A percentile compares a stretch with the other conserved stretches of the same genome.
Evolutionary conservation across 2,797 vertebrate genomes (phyloP).

Genomic region (Enteromius fasciolatus): DNA sequence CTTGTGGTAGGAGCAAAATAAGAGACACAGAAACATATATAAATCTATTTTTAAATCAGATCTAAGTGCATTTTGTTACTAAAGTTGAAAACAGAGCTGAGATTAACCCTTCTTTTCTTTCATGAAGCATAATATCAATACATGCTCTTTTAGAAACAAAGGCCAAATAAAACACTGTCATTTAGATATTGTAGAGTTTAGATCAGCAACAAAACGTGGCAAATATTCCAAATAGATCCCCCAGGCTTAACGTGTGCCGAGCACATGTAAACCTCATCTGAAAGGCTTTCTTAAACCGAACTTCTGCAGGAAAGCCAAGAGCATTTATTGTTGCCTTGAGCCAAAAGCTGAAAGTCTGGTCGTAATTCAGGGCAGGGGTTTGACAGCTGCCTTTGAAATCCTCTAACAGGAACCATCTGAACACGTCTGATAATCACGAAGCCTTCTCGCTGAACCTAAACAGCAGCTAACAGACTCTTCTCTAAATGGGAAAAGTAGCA

Average conservation of each 20-base stretch:
- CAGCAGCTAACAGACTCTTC: not conserved
- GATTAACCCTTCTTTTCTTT: not conserved
- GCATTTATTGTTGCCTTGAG: not conserved
- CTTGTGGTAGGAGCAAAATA: not conserved
- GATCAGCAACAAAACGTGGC: not conserved
- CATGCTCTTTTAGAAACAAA: not conserved
- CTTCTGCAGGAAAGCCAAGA: not conserved
- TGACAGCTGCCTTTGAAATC: conserved; percentile 38
- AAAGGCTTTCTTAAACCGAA: not conserved
- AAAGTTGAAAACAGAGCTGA: no score
- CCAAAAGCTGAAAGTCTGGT: not conserved
- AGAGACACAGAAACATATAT: not conserved
- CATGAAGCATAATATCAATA: not conserved
- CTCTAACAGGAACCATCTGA: conserved; percentile 54
- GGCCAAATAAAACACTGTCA: not conserved
- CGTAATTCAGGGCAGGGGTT: conserved; percentile 51
- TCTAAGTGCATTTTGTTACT: not conserved
- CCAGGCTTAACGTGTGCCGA: not conserved
- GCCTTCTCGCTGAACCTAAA: conserved; percentile 23
- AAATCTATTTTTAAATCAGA: not conserved
- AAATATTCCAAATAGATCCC: not conserved
- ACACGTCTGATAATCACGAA: conserved; percentile 6
- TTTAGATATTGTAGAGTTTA: not conserved
- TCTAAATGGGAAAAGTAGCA: not conserved
- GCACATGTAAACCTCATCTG: not conserved